Conservation (phyloP, 2,888 invertebrate genomes). For the Drosophila mayaguana region DNA sequence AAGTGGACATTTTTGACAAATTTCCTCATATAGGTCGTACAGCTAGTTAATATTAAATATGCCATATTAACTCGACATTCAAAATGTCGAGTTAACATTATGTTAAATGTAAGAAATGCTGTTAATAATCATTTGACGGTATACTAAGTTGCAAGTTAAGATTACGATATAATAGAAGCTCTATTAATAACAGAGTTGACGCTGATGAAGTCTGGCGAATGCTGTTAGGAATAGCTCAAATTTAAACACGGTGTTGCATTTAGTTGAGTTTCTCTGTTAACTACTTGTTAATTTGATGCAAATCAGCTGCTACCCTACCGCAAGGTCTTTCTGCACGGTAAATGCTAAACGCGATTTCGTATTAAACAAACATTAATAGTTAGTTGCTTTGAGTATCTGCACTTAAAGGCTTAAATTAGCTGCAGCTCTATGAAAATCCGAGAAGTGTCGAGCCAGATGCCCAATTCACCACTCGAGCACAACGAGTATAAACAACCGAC, state of each 20-base stretch:
- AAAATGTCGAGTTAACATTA: neutral
- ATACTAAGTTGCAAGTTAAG: neutral
- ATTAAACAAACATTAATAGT: neutral
- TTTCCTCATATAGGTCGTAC: constrained; percentile 1
- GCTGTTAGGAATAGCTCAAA: neutral
- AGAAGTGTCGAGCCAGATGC: constrained; percentile 25
- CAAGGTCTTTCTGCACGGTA: neutral
- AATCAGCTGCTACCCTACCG: neutral
- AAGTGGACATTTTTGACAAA: constrained; percentile 10
- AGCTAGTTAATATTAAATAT: constrained; percentile 8
- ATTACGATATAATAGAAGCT: neutral
- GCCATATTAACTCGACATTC: neutral
- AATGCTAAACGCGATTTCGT: neutral
- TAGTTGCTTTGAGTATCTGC: neutral
- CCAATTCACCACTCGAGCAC: constrained; percentile 11
- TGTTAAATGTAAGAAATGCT: neutral
- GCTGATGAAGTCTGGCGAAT: no score
- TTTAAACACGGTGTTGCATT: no score
- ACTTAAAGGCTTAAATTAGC: constrained; percentile 5
- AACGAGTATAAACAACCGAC: neutral
- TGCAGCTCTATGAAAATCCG: constrained; percentile 11
- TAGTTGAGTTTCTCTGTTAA: neutral
- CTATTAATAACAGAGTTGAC: neutral
- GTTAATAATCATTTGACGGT: neutral
- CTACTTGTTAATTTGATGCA: neutral